A percentile compares a stretch with the other conserved stretches of the same genome.
These are phyloP conservation scores for Fringilla coelebs DNA, from an alignment of 2,797 vertebrate genomes.

Conservation along the genomic window DNA sequence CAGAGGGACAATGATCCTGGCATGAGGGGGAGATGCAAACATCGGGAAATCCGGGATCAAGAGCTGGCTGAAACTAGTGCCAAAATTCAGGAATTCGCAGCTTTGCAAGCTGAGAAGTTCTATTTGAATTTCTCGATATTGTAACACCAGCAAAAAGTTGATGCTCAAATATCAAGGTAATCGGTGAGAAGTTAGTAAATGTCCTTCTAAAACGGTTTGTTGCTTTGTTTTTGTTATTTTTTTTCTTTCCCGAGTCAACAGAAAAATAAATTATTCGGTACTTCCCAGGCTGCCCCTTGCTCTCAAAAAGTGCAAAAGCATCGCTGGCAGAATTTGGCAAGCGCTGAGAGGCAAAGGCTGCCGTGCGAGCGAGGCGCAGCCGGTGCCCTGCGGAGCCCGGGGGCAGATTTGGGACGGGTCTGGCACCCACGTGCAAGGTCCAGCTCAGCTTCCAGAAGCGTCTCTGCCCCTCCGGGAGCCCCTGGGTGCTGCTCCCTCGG, in stretches of 20 bases:
- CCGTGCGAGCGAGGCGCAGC: not conserved
- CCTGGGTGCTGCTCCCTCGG: too few relatives aligned
- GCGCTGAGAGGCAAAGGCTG: not conserved
- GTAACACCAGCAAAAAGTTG: not conserved
- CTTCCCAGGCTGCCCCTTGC: not conserved
- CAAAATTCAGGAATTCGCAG: not conserved
- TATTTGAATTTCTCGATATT: not conserved
- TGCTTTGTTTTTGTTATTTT: accelerated
- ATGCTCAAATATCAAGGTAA: not conserved
- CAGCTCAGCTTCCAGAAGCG: not conserved
- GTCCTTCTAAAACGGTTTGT: not conserved
- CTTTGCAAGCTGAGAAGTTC: not conserved
- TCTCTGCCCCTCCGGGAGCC: not conserved
- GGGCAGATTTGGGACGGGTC: accelerated
- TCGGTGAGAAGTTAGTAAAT: accelerated
- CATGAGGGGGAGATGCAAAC: not conserved
- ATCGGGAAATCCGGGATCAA: conserved; percentile 9
- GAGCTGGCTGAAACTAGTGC: not conserved
- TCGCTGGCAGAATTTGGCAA: not conserved
- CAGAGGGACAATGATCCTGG: conserved; percentile 9
- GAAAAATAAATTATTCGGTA: not conserved
- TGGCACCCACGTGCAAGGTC: accelerated
- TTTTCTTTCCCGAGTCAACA: accelerated
- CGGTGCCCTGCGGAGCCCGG: not conserved
- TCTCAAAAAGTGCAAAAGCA: not conserved